phyloP scores from a whole-genome alignment of 2,888 invertebrate genomes.

The Atrina japonica region DNA sequence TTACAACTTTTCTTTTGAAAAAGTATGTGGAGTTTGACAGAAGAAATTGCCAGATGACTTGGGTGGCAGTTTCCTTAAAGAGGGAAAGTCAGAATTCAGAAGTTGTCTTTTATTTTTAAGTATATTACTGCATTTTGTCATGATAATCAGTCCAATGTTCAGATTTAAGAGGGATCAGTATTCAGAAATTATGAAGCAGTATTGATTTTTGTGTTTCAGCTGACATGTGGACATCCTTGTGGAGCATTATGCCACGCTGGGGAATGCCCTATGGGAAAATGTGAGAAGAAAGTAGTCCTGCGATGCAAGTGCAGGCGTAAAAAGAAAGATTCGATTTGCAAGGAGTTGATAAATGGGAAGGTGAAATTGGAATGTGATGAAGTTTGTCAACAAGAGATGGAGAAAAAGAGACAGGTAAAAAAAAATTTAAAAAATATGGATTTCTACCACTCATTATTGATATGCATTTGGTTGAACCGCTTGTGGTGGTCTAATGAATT shows the following conservation, averaged over 20 bases:
- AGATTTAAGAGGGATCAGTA: too few relatives aligned
- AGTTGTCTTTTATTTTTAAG: too few relatives aligned
- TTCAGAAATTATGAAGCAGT: too few relatives aligned
- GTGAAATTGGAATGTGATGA: constrained; percentile 76
- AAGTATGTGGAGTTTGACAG: too few relatives aligned
- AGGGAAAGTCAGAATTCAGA: too few relatives aligned
- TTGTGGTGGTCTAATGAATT: neutral
- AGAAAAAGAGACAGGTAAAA: constrained; percentile 79
- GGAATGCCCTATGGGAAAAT: constrained; percentile 82
- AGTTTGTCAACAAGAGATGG: constrained; percentile 67
- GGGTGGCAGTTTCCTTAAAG: too few relatives aligned
- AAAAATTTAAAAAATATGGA: constrained; percentile 70
- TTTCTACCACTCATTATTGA: neutral
- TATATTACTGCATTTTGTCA: too few relatives aligned
- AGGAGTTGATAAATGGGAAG: constrained; percentile 58
- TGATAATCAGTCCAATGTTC: too few relatives aligned
- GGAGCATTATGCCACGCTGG: constrained; percentile 76
- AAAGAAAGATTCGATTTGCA: constrained; percentile 88
- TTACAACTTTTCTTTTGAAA: too few relatives aligned
- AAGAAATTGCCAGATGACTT: too few relatives aligned
- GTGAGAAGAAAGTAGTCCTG: constrained; percentile 90
- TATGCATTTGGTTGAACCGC: neutral
- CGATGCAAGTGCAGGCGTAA: constrained; percentile 89
- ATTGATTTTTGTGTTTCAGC: constrained; percentile 82
- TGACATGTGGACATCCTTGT: constrained; percentile 90